Base-by-base conservation (phyloP, 2,888 invertebrate genomes). In the Eupeodes luniger region DNA sequence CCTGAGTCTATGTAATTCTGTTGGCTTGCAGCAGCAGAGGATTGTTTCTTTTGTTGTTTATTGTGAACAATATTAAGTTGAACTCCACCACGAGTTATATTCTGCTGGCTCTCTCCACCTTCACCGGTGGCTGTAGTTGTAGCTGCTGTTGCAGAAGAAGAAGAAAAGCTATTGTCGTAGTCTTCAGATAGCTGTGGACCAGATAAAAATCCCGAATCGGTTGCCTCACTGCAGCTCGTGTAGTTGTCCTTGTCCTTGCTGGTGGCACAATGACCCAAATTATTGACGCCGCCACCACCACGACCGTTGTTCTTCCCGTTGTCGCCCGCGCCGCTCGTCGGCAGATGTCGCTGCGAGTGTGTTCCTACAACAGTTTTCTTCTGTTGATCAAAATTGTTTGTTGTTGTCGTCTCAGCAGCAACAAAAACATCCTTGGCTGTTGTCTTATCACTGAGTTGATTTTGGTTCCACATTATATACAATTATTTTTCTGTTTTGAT, bases 141-240 rank as follows among this genome's bases (percentile, higher is more conserved):
- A 19, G 19, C 19, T 19, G 19, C 19, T 19, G 27, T 27, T 27
- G 2, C 19, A 57, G 12, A 10, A 57, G 59, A 14, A 14, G 59
- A 59, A 34, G 2, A 6, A 9, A 59, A 90, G 36, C 91, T 91
- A 66, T 89, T 49, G 57, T 62, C 44, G 76, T 74, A 82, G 62
- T 88, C 81, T 78, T 88, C 79, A 51, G 57, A 40, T 10, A 80
- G 91, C 91, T 94, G 94, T 81, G 93, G 93, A 62, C 94, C 94
- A 6, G 94, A 94, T 85, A 94, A 91, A 89, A 94, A 94, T 77
- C 94, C 94, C 80, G 94, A 94, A 92, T 94, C 94, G 85, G 90
- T 59, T 59, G 34, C 90, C 47, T 80, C 77, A 62, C 82, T 34
- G 51, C 57, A 61, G 74, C 74, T 82, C 67, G 16, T 81, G 85